A percentile compares a stretch with the other conserved stretches of the same genome.
Conservation (phyloP, 2,888 invertebrate species). For the Gnatocerus cornutus region DNA sequence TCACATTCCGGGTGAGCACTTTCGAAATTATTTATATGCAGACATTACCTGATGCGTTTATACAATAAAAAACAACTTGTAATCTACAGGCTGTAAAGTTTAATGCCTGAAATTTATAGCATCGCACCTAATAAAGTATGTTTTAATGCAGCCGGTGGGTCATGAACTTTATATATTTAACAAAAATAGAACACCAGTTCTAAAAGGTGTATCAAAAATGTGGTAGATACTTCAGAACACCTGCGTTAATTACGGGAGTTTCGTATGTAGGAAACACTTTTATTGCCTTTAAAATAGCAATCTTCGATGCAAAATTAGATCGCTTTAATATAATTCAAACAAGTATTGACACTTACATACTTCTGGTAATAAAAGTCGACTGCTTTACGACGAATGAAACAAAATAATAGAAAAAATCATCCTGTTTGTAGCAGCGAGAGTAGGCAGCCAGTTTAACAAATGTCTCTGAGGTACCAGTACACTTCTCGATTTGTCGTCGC, state of each 20-base stretch:
- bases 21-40: constrained; percentile 63
- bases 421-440: not conserved
- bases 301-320: too few relatives aligned
- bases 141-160: constrained; percentile 54
- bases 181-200: constrained; percentile 50
- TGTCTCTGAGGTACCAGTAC: not conserved
- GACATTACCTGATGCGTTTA: constrained; percentile 60
- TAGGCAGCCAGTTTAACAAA: constrained; percentile 1
- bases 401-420: too few relatives aligned
- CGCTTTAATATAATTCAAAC: too few relatives aligned
- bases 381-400: too few relatives aligned
- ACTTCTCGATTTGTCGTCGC: too few relatives aligned
- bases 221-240: not conserved
- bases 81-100: constrained; percentile 62
- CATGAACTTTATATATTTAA: constrained; percentile 56
- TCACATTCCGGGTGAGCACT: constrained; percentile 60
- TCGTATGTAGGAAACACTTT: too few relatives aligned
- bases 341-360: too few relatives aligned
- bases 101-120: constrained; percentile 62
- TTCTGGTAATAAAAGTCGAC: too few relatives aligned
- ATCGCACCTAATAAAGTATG: constrained; percentile 63
- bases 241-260: too few relatives aligned
- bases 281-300: too few relatives aligned
- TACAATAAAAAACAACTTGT: constrained; percentile 61
- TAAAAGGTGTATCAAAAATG: too few relatives aligned